Conservation (phyloP, 2,113 vertebrate genomes). For the Syngnathoides biaculeatus region DNA sequence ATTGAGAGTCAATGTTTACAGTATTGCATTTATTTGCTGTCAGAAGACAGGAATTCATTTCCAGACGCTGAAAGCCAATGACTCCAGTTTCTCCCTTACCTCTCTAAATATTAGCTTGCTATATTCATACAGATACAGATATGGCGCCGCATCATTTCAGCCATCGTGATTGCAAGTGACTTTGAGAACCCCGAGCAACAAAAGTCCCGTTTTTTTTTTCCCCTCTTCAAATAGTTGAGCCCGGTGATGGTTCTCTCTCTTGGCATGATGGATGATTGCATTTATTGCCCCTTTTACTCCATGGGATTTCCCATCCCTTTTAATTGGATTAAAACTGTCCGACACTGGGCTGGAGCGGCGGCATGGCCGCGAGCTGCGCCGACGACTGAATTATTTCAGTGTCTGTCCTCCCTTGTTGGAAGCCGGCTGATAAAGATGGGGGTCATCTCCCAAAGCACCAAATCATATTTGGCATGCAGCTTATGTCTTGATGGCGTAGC, state of each 20-base stretch:
- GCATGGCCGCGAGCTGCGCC: constrained; percentile 35
- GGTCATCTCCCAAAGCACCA: constrained; percentile 26
- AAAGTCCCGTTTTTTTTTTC: constrained; percentile 15
- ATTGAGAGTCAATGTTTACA: neutral
- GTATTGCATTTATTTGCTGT: too few relatives aligned
- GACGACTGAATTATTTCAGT: constrained; percentile 49
- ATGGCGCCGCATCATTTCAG: neutral
- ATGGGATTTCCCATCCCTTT: constrained; percentile 40
- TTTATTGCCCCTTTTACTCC: constrained; percentile 46
- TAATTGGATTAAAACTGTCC: constrained; percentile 65
- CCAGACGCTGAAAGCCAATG: neutral
- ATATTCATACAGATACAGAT: neutral
- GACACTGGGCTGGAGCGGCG: constrained; percentile 43
- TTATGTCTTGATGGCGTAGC: constrained; percentile 35
- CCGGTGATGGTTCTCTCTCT: constrained; percentile 34
- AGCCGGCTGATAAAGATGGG: constrained; percentile 38
- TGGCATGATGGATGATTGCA: constrained; percentile 50
- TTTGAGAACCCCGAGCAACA: constrained; percentile 19
- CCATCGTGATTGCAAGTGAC: neutral
- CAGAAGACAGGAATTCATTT: neutral
- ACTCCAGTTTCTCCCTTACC: neutral
- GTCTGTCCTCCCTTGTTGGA: constrained; percentile 9
- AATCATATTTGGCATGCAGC: constrained; percentile 38
- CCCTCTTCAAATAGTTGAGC: constrained; percentile 32
- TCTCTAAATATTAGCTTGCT: neutral